Evolutionary conservation across 2,113 vertebrate genomes (phyloP).

Genomic region (Orientallactaga bullata): DNA sequence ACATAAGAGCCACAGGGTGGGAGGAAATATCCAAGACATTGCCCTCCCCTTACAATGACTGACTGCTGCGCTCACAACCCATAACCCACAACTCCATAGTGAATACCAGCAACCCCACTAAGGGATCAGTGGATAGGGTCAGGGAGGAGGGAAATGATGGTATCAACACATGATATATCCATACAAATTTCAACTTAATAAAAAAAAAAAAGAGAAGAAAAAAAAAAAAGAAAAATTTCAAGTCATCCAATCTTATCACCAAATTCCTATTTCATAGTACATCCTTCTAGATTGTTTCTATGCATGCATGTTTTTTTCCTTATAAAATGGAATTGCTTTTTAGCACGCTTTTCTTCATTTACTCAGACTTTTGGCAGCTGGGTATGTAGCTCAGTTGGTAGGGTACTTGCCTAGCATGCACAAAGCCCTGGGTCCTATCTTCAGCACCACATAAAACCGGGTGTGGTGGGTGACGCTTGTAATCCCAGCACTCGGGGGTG

Average conservation of each 20-base stretch:
- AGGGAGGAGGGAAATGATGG: too few relatives aligned
- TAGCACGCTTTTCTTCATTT: neutral
- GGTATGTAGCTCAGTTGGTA: neutral
- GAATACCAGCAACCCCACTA: too few relatives aligned
- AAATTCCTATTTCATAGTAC: neutral
- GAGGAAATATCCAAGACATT: too few relatives aligned
- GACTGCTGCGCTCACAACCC: too few relatives aligned
- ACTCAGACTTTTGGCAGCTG: neutral
- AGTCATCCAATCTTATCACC: neutral
- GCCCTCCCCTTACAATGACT: too few relatives aligned
- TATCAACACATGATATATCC: too few relatives aligned
- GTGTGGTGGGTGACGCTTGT: neutral
- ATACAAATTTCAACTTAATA: too few relatives aligned
- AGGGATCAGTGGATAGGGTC: too few relatives aligned
- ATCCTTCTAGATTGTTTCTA: neutral
- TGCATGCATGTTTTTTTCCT: neutral
- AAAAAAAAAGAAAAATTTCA: neutral
- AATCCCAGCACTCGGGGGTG: neutral
- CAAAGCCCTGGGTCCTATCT: neutral
- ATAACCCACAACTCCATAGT: too few relatives aligned
- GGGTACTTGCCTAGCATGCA: neutral
- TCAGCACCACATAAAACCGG: too few relatives aligned
- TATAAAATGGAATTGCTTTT: neutral
- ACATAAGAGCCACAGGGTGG: too few relatives aligned
- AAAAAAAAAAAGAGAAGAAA: too few relatives aligned